phyloP scores from a whole-genome alignment of 1,140 invertebrate genomes.

The Eufriesea mexicana region DNA sequence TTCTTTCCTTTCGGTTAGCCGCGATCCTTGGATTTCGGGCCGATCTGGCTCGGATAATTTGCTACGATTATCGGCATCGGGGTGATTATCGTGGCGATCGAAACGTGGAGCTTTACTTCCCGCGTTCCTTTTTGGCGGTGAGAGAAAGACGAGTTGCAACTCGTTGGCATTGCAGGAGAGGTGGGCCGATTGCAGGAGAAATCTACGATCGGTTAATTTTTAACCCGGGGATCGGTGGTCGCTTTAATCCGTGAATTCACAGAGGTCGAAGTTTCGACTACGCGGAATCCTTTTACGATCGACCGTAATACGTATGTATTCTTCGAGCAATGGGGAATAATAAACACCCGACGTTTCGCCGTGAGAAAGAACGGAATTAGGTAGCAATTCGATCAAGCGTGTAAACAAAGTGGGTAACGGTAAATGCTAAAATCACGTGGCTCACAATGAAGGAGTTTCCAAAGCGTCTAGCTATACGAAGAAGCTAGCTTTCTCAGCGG shows the following conservation, averaged over 20 bases:
- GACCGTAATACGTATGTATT: no score
- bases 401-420: not conserved
- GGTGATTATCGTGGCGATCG: not conserved
- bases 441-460: not conserved
- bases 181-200: not conserved
- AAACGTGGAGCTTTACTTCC: not conserved
- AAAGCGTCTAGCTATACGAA: not conserved
- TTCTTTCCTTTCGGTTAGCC: not conserved
- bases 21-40: not conserved
- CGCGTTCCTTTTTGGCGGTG: no score
- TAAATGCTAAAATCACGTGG: not conserved
- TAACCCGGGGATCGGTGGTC: no score
- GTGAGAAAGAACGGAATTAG: not conserved
- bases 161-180: not conserved
- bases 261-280: no score
- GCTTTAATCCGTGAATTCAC: no score
- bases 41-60: constrained; percentile 24
- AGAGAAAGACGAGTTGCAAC: not conserved
- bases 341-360: not conserved
- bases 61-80: constrained; percentile 1
- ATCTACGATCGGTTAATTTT: no score
- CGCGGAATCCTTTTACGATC: no score
- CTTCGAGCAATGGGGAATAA: no score
- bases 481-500: constrained; percentile 1
- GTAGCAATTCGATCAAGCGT: not conserved